These are phyloP conservation scores for Antennarius maculatus DNA, from an alignment of 2,797 vertebrate genomes.

Conservation along the genomic window DNA sequence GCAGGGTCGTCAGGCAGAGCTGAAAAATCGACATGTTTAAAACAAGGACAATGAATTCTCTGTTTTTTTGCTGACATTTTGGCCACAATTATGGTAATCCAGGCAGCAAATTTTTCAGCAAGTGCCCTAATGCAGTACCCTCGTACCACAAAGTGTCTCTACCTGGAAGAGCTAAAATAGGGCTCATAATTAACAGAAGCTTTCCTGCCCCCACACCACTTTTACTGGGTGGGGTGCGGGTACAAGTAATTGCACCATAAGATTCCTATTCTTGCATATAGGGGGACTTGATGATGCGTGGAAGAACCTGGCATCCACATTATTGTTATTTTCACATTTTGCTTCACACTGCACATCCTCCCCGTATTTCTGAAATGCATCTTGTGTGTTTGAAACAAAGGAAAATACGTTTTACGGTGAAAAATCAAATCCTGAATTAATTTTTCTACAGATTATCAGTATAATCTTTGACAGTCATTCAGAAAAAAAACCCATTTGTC, in stretches of 20 bases:
- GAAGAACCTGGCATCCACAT: conserved; percentile 62
- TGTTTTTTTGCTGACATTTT: conserved; percentile 59
- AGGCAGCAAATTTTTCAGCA: conserved; percentile 51
- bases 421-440: conserved; percentile 17
- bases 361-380: conserved; percentile 13
- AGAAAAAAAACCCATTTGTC: neutral
- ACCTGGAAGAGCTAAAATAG: conserved; percentile 74
- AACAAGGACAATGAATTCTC: conserved; percentile 56
- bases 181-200: conserved; percentile 77
- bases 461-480: conserved; percentile 7
- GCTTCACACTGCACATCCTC: conserved; percentile 20
- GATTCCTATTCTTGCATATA: conserved; percentile 67
- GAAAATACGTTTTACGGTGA: neutral
- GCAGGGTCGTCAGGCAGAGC: conserved; percentile 39
- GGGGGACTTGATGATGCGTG: conserved; percentile 66
- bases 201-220: conserved; percentile 73
- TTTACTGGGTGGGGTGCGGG: conserved; percentile 67
- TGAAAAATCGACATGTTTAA: conserved; percentile 46
- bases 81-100: conserved; percentile 73
- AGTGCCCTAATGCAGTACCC: conserved; percentile 69
- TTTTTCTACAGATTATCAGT: neutral
- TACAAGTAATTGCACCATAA: conserved; percentile 74
- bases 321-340: conserved; percentile 24
- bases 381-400: conserved; percentile 2
- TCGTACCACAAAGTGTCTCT: conserved; percentile 50